A percentile compares a stretch with the other conserved stretches of the same genome.
Evolutionary conservation across 2,113 vertebrate species (phyloP).

Genomic region (Odocoileus virginianus): DNA sequence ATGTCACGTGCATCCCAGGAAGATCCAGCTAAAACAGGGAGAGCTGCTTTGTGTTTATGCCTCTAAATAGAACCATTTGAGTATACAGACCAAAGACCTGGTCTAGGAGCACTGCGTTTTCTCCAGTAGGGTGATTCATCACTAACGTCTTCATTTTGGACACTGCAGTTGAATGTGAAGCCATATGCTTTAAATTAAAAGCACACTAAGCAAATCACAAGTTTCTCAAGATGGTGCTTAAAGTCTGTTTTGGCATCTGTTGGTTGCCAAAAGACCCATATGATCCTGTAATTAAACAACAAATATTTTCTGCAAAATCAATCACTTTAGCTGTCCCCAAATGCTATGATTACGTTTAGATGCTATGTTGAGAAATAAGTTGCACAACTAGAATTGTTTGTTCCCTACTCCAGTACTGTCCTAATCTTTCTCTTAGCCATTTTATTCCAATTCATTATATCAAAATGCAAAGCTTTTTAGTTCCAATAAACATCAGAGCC

Average conservation of each 20-base stretch:
- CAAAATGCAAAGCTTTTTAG: conserved; percentile 49
- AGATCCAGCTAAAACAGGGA: conserved; percentile 72
- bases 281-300: conserved; percentile 90
- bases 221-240: conserved; percentile 85
- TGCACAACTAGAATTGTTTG: conserved; percentile 73
- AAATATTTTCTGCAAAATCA: conserved; percentile 91
- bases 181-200: conserved; percentile 89
- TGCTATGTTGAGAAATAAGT: conserved; percentile 74
- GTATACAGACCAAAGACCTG: conserved; percentile 76
- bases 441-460: conserved; percentile 65
- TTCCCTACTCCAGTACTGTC: conserved; percentile 39
- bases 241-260: conserved; percentile 85
- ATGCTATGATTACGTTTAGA: conserved; percentile 80
- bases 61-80: conserved; percentile 86
- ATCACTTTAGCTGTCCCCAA: conserved; percentile 85
- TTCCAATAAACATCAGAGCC: conserved; percentile 52
- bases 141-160: conserved; percentile 82
- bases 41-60: conserved; percentile 81
- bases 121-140: conserved; percentile 83
- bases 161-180: conserved; percentile 78
- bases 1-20: conserved; percentile 92
- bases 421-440: conserved; percentile 62
- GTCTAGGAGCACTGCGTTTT: conserved; percentile 82
- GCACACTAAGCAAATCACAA: conserved; percentile 83
- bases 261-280: conserved; percentile 84